These are phyloP conservation scores for Adelognathus sp. DNA, from an alignment of 2,888 invertebrate genomes.

Conservation along the genomic window DNA sequence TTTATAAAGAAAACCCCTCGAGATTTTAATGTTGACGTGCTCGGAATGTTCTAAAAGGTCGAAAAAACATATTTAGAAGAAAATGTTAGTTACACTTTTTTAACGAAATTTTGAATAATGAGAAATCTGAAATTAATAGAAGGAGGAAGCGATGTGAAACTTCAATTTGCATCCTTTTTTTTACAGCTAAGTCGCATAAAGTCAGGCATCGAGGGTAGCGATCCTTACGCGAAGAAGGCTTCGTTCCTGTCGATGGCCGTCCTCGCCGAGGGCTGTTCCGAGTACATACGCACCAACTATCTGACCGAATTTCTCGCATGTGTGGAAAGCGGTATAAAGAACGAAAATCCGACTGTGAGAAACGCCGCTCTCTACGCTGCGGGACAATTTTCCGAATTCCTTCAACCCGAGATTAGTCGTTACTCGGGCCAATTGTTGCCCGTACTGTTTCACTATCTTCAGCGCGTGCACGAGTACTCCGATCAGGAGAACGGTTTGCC, in stretches of 20 bases:
- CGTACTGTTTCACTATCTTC: conserved; percentile 87
- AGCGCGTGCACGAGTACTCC: conserved; percentile 84
- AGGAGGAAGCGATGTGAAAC: too few species aligned
- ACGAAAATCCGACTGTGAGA: conserved; percentile 85
- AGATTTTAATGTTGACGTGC: too few species aligned
- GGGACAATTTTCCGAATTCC: conserved; percentile 90
- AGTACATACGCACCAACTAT: conserved; percentile 88
- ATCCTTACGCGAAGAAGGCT: conserved; percentile 86
- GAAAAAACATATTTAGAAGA: too few species aligned
- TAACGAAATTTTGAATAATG: too few species aligned
- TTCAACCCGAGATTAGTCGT: conserved; percentile 90
- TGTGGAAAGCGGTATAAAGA: conserved; percentile 87
- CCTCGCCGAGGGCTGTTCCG: conserved; percentile 90
- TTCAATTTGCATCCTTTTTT: background rate
- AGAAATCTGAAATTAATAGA: too few species aligned
- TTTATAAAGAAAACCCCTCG: too few species aligned
- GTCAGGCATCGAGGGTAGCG: conserved; percentile 84
- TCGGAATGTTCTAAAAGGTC: too few species aligned
- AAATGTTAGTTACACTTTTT: too few species aligned
- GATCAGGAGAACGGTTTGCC: conserved; percentile 84
- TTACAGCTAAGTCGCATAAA: conserved; percentile 84
- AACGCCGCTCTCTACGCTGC: conserved; percentile 90
- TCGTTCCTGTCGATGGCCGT: conserved; percentile 89
- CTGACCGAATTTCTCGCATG: conserved; percentile 87
- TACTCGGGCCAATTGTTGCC: conserved; percentile 88